phyloP scores from a whole-genome alignment of 2,888 invertebrate genomes.

The Syritta pipiens region DNA sequence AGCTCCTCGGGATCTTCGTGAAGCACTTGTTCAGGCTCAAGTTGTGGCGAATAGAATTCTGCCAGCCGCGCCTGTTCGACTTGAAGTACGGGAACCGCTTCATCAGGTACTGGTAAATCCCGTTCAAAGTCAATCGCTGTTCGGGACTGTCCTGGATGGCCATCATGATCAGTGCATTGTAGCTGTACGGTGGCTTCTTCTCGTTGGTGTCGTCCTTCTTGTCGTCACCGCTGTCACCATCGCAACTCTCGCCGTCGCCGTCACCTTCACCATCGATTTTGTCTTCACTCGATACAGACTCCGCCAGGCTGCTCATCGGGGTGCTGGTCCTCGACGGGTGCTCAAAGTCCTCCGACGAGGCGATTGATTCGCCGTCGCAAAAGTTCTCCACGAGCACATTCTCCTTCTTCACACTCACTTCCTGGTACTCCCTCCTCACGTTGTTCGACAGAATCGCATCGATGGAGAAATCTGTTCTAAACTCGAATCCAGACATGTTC shows the following conservation, averaged over 20 bases:
- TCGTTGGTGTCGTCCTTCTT: conserved; percentile 77
- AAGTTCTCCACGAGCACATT: conserved; percentile 28
- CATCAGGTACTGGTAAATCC: conserved; percentile 99
- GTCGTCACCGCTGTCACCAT: conserved; percentile 72
- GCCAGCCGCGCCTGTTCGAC: conserved; percentile 99
- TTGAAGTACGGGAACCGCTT: conserved; percentile 98
- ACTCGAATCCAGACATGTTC: conserved; percentile 76
- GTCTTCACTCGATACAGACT: conserved; percentile 72
- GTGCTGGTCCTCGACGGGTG: conserved; percentile 77
- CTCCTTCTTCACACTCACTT: conserved; percentile 65
- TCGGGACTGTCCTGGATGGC: conserved; percentile 97
- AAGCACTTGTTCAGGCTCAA: conserved; percentile 98
- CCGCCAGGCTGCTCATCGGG: conserved; percentile 77
- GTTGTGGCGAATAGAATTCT: conserved; percentile 98
- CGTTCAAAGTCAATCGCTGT: conserved; percentile 94
- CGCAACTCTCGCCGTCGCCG: conserved; percentile 69
- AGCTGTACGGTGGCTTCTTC: conserved; percentile 98
- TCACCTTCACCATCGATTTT: conserved; percentile 71
- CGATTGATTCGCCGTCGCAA: conserved; percentile 74
- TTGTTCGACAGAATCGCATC: conserved; percentile 87
- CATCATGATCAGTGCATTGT: conserved; percentile 99
- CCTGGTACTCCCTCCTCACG: conserved; percentile 55
- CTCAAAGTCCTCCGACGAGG: conserved; percentile 76
- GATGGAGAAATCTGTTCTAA: conserved; percentile 89
- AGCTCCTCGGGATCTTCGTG: conserved; percentile 96